Conservation (phyloP, 2,888 invertebrate genomes). For the Poecilobothrus nobilitatus region DNA sequence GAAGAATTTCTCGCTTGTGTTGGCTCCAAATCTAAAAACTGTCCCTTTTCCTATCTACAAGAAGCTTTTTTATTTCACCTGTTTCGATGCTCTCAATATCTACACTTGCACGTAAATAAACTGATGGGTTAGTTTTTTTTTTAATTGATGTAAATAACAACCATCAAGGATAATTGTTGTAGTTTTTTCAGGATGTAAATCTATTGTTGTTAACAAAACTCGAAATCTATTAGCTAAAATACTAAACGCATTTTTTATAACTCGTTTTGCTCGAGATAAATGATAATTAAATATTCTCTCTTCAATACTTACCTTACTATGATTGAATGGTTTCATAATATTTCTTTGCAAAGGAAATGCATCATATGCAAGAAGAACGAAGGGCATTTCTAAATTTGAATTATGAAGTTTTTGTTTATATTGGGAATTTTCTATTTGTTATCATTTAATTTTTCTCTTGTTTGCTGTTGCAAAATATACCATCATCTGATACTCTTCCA, state of each 20-base stretch:
- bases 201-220: background rate
- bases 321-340: background rate
- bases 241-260: background rate
- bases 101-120: no score
- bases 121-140: background rate
- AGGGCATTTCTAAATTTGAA: background rate
- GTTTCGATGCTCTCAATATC: no score
- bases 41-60: no score
- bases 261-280: background rate
- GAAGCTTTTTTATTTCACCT: no score
- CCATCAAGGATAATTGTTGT: background rate
- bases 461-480: constrained; percentile 8
- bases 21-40: no score
- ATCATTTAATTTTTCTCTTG: constrained; percentile 9
- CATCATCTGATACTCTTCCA: constrained; percentile 16
- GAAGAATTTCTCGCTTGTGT: no score
- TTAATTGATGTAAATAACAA: background rate
- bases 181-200: background rate
- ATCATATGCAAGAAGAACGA: background rate
- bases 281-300: background rate
- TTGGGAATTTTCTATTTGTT: constrained; percentile 15
- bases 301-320: background rate
- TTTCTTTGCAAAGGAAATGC: background rate
- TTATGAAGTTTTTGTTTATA: constrained; percentile 11
- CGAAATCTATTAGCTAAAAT: background rate